Base-by-base conservation (phyloP, 2,797 vertebrate species). In the Tapirus indicus region DNA sequence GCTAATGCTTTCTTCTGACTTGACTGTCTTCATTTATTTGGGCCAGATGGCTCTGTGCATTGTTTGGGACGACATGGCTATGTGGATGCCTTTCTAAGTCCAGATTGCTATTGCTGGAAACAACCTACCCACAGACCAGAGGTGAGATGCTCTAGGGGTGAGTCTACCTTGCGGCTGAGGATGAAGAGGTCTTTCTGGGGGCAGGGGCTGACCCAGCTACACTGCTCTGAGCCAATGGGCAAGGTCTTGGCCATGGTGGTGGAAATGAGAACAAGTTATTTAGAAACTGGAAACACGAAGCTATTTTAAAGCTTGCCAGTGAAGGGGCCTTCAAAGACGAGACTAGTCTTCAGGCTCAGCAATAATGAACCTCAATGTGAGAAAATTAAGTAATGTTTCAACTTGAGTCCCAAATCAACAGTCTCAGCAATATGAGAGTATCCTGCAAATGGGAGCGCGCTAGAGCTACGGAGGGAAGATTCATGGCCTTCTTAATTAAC, bases 391-490 rank as follows among this genome's bases (percentile, higher is more conserved):
- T 98, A 88, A 60, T 94, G 97, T 60, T 12, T 25, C 89, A 71
- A 83, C 91, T 47, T 16, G 71, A 95, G 94, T 97, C 97, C 95
- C 97, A 97, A 89, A 97, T 78, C 29, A 90, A 98, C 82, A 96
- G 60, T 88, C 89, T 97, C 79, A 87, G 97, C 98, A 97, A 93
- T 90, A 96, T 91, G 97, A 78, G 89, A 80, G 41, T 41, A 85
- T 23, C 75, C 54, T 2, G 52, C 54, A 96, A 95, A 91, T 75
- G 90, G 74, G 93, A 95, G 92, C 66, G 88, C 35, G 64, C 29
- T 27, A 72, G 13, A 56, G 94, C 97, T 68, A 94, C 13, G 38
- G 14, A 80, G 97, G 74, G 41, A 98, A 98, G 98, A 98, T 97
- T 97, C 93, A 95, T 18, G 92, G 71, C 56, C 58, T 71, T 62